These are phyloP conservation scores for Eremophila alpestris DNA, from an alignment of 2,797 vertebrate genomes.

Conservation along the genomic window DNA sequence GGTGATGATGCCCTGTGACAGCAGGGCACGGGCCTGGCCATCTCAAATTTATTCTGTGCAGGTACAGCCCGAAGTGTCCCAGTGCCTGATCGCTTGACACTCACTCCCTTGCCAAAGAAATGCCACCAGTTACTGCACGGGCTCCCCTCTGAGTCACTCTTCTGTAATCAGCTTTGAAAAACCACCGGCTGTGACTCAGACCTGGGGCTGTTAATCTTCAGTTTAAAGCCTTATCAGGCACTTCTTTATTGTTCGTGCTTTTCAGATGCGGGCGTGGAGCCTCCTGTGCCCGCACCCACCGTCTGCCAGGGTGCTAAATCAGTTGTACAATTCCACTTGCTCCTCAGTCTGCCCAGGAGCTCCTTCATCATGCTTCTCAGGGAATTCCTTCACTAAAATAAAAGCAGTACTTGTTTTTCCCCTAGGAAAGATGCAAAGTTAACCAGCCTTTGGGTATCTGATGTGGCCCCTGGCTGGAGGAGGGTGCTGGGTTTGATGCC, in stretches of 20 bases:
- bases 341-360: background rate
- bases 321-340: background rate
- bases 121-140: background rate
- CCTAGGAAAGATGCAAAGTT: background rate
- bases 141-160: background rate
- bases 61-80: background rate
- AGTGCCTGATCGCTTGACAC: background rate
- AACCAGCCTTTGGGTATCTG: background rate
- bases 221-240: background rate
- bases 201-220: slow-evolving; percentile 7
- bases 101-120: background rate
- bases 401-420: background rate
- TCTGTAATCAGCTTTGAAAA: background rate
- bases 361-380: background rate
- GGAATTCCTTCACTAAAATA: background rate
- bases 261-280: background rate
- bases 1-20: rapidly evolving
- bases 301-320: background rate
- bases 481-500: background rate
- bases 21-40: rapidly evolving
- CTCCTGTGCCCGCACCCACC: background rate
- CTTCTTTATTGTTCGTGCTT: background rate
- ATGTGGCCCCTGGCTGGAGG: background rate
- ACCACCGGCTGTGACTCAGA: slow-evolving; percentile 3
- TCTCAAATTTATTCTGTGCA: background rate